Evolutionary conservation across 2,113 vertebrate species (phyloP), one percentile per base, ranked within the genome.

Genomic region (Elanus axillaris): DNA sequence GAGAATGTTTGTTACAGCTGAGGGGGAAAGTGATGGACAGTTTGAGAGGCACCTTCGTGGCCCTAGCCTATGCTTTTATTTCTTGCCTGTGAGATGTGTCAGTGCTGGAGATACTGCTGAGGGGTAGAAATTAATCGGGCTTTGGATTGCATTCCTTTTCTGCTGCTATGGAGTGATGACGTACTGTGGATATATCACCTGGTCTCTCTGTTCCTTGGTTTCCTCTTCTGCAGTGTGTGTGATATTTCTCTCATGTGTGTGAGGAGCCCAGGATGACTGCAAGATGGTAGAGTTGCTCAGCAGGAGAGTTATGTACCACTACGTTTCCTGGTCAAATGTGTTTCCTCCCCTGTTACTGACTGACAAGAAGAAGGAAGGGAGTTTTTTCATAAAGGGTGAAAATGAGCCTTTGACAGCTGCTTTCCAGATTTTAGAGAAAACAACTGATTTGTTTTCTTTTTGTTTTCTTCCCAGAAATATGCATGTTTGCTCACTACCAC

Each of bases 341-440:
- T 84, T 94, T 93, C 83, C 72, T 94, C 48, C 34, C 0, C 53
- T 53, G 1, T 56, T 78, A 64, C 5, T 86, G 64, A 77, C 67
- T 63, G 86, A 66, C 71, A 59, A 68, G 68, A 36, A 78, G 64
- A 8, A 84, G 38, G 71, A 74, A 88, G 26, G n/a, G 36, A 73
- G 18, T 34, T 82, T 90, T 90, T 94, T 47, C 22, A 34, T 56
- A 68, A 75, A 43, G 80, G 29, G 26, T 93, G 45, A 74, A 88
- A 89, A 73, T n/a, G 42, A 91, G 42, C 45, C 38, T 32, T 32
- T 60, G 31, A 31, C 68, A 91, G 53, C 73, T 94, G 77, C 52
- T 95, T 60, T 93, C 89, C 89, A 90, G 69, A 91, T 58, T 94
- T 60, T 40, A n/a, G 62, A 34, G 69, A 85, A 88, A 89, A 63